Evolutionary conservation across 2,888 invertebrate genomes (phyloP), one percentile per base, ranked within the genome.

Genomic region (Hanleya hanleyi): DNA sequence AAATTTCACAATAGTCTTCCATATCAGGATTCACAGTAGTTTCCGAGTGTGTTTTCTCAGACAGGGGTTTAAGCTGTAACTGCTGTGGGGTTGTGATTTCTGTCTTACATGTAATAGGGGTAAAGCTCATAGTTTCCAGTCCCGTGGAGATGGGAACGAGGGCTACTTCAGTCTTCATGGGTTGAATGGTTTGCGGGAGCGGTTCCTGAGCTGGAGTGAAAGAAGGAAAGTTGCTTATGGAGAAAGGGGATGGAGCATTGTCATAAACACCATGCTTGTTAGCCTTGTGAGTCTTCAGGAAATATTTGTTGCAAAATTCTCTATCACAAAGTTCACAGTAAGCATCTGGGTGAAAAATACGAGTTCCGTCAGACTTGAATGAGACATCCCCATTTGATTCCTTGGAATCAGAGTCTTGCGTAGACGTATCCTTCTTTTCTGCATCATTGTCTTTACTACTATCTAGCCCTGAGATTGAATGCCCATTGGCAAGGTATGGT

Each of bases 251-350:
- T 26, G 84, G 74, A 51, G 80, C 79, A 73, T 80, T 86, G 70
- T 90, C 90, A 80, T 85, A 89, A 67, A 98, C 97, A 36, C 97
- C 97, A 91, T 99, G 98, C 88, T 97, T 98, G 91, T 98, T 98
- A 38, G 98, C 97, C 91, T 97, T 97, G 92, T 99, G 98, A 73
- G 98, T 98, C 91, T 98, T 98, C 35, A 99, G 93, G 91, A 98
- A 98, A 92, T 98, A 98, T 90, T 98, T 98, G 92, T 98, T 98
- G 92, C 98, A 98, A 91, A 99, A 99, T 92, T 98, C 98, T 90
- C 98, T 97, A 92, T 98, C 97, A 93, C 99, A 99, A 74, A 98
- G 93, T 89, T 97, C 97, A 91, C 99, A 99, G 91, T 96, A 98
- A 26, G 98, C 97, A 91, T 98, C 98, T 1, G 96, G 97, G 91